These are phyloP conservation scores for Halichoeres trimaculatus DNA, from an alignment of 2,113 vertebrate genomes.

Conservation along the genomic window DNA sequence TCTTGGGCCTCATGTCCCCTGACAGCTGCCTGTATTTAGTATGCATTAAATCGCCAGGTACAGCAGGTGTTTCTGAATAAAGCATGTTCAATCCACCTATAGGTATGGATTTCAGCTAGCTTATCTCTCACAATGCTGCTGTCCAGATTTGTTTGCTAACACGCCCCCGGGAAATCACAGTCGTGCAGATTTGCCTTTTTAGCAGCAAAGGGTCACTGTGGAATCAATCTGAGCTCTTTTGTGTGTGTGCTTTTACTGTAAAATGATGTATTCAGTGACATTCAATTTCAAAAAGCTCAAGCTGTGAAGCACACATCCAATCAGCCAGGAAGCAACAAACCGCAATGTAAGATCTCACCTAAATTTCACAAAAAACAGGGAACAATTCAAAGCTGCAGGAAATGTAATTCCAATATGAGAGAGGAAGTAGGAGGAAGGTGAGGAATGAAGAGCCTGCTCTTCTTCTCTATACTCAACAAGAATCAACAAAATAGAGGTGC, in stretches of 20 bases:
- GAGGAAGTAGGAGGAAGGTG: neutral
- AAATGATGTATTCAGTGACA: neutral
- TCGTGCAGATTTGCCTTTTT: conserved; percentile 54
- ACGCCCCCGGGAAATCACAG: conserved; percentile 47
- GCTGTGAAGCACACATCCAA: neutral
- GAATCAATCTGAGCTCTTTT: conserved; percentile 20
- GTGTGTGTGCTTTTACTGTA: conserved; percentile 12
- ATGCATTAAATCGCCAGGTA: conserved; percentile 59
- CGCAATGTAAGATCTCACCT: neutral
- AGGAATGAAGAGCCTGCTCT: neutral
- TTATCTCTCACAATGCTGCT: conserved; percentile 43
- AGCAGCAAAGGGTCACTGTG: conserved; percentile 20
- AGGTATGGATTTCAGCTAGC: conserved; percentile 28
- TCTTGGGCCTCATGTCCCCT: conserved; percentile 10
- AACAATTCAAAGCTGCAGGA: neutral
- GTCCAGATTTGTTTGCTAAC: conserved; percentile 45
- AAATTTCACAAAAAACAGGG: neutral
- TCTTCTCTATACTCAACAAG: too few species aligned
- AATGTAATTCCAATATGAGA: neutral
- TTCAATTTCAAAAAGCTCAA: neutral
- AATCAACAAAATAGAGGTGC: too few species aligned
- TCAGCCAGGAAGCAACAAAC: conserved; percentile 9
- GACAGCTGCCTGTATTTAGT: conserved; percentile 44
- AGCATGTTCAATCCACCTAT: conserved; percentile 37
- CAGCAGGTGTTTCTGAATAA: conserved; percentile 69